Evolutionary conservation across 2,888 invertebrate genomes (phyloP), one percentile per base, ranked within the genome.

Genomic region (Lasioglossum leucozonium): DNA sequence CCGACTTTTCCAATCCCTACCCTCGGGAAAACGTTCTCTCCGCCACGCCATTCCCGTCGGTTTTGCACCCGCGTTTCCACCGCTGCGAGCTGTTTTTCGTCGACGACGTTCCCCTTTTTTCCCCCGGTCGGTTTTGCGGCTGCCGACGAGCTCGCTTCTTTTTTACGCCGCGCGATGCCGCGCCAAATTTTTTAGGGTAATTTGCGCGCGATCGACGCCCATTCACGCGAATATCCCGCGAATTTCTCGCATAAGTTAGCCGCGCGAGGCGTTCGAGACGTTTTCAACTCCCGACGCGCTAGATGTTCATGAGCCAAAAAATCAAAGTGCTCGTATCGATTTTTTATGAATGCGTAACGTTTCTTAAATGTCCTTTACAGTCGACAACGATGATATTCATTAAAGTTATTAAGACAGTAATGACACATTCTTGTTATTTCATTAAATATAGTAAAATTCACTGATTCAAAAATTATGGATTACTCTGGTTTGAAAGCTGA

Each of bases 21-120:
- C 51, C n/a, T n/a, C 51, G 51, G 51, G 22, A 4, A n/a, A 51
- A 51, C 58, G 2, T 26, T 58, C 58, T 16, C 26, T 16, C 26
- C 26, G 13, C 26, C 58, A 1, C 16, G 16, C 2, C 58, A 16
- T 58, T 30, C 26, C 58, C 26, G 16, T 11, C 58, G 26, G 58
- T 58, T 58, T 58, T 58, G 58, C 58, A n/a, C 58, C 58, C 51
- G 58, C 58, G 58, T 58, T 58, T 58, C 58, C 13, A 58, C 26
- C 58, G 26, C 26, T 13, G 58, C 58, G 26, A 26, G 26, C 58
- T 58, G 58, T 58, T 58, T 58, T 58, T 58, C 26, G 58, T 58
- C 58, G 58, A 11, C 58, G 16, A 13, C 13, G 30, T 10, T 58
- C 13, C 26, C 30, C 58, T 26, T 16, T 58, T 55, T 58, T 58